Percentiles rank a stretch among this genome's conserved stretches.
Conservation (phyloP, 2,888 invertebrate species). For the Stenurella melanura region DNA sequence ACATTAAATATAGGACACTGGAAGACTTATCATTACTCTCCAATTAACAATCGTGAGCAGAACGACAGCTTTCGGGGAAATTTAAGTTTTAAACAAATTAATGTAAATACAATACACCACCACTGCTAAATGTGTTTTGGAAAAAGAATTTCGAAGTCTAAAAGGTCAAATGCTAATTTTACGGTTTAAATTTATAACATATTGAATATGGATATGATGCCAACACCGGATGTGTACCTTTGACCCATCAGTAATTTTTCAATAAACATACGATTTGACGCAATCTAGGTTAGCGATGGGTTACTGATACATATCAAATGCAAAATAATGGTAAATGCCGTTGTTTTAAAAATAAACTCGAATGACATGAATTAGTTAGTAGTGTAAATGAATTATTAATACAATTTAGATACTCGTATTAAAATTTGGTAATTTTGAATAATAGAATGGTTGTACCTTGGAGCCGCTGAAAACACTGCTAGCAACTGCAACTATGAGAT, state of each 20-base stretch:
- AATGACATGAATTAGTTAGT: conserved; percentile 5
- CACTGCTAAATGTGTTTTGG: conserved; percentile 30
- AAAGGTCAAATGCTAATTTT: conserved; percentile 40
- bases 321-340: conserved; percentile 8
- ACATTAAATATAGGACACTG: too few species aligned
- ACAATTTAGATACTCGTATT: background rate
- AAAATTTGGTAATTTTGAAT: too few species aligned
- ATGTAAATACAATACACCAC: conserved; percentile 12
- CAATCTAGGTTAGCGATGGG: conserved; percentile 14
- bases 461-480: too few species aligned
- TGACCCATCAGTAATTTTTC: conserved; percentile 39
- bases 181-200: conserved; percentile 42
- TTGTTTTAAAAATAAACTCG: background rate
- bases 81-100: conserved; percentile 23
- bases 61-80: background rate
- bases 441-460: too few species aligned
- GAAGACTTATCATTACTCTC: too few species aligned
- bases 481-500: too few species aligned
- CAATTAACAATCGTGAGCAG: too few species aligned
- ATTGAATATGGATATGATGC: conserved; percentile 53
- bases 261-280: conserved; percentile 34
- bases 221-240: conserved; percentile 39
- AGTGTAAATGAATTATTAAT: background rate
- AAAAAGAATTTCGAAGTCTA: conserved; percentile 25
- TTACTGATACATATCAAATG: background rate